Conservation (phyloP, 1,140 invertebrate genomes). For the Formica selysi region DNA sequence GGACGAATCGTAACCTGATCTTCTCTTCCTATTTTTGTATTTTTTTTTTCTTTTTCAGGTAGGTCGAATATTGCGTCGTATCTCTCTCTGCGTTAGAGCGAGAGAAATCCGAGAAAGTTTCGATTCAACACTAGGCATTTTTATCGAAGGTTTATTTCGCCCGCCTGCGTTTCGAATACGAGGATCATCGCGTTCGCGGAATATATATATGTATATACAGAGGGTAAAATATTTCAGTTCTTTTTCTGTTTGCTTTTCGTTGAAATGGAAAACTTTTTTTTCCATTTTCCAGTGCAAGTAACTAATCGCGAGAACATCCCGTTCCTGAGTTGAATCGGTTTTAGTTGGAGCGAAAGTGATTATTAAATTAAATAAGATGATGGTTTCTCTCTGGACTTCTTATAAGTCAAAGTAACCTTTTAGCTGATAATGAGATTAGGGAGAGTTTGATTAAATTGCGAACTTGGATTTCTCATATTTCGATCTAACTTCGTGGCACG, state of each 20-base stretch:
- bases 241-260: background rate
- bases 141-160: conserved; percentile 22
- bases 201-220: background rate
- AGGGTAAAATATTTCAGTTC: background rate
- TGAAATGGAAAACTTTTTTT: background rate
- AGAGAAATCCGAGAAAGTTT: conserved; percentile 32
- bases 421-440: background rate
- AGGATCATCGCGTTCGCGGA: conserved; percentile 26
- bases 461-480: background rate
- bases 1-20: background rate
- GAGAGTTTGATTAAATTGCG: background rate
- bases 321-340: background rate
- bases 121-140: conserved; percentile 24
- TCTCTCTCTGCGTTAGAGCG: background rate
- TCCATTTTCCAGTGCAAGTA: background rate
- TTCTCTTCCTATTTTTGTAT: background rate
- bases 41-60: background rate
- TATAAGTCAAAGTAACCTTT: background rate
- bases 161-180: background rate
- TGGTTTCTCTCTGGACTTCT: background rate
- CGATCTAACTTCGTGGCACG: background rate
- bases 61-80: background rate
- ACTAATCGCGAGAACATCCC: background rate
- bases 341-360: background rate
- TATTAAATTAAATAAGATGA: background rate